Conservation (phyloP, 2,113 vertebrate genomes). For the Oenanthe oenanthe region DNA sequence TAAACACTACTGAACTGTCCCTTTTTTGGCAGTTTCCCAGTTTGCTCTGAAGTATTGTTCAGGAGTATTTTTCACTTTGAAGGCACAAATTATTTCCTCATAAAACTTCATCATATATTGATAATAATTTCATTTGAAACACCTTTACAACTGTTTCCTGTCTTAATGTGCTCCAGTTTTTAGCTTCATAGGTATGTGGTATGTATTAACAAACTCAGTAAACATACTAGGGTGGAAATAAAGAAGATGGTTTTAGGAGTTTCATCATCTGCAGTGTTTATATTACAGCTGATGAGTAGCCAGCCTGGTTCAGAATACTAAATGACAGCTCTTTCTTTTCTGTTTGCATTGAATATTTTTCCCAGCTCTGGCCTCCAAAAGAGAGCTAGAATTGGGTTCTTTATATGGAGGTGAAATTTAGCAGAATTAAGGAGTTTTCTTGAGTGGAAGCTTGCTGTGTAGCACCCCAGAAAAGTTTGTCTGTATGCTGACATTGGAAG, state of each 20-base stretch:
- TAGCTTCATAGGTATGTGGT: background rate
- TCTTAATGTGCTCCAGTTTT: background rate
- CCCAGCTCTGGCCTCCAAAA: background rate
- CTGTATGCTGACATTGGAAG: background rate
- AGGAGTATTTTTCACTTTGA: background rate
- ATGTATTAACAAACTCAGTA: background rate
- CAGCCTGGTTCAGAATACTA: background rate
- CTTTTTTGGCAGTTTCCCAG: background rate
- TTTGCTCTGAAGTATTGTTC: constrained; percentile 11
- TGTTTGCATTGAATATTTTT: background rate
- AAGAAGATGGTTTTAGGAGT: background rate
- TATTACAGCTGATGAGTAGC: background rate
- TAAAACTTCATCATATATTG: background rate
- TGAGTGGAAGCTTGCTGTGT: background rate
- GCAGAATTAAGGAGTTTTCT: background rate
- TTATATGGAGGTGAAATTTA: background rate
- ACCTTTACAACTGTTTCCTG: background rate
- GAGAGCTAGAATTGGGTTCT: background rate
- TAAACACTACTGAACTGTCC: background rate
- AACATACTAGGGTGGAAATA: constrained; percentile 7
- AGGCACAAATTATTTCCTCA: background rate
- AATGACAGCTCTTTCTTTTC: constrained; percentile 11
- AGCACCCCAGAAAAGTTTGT: background rate
- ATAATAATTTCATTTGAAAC: constrained; percentile 1
- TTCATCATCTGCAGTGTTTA: background rate